Base-by-base conservation (phyloP, 2,888 invertebrate genomes). In the Perdita meconis region DNA sequence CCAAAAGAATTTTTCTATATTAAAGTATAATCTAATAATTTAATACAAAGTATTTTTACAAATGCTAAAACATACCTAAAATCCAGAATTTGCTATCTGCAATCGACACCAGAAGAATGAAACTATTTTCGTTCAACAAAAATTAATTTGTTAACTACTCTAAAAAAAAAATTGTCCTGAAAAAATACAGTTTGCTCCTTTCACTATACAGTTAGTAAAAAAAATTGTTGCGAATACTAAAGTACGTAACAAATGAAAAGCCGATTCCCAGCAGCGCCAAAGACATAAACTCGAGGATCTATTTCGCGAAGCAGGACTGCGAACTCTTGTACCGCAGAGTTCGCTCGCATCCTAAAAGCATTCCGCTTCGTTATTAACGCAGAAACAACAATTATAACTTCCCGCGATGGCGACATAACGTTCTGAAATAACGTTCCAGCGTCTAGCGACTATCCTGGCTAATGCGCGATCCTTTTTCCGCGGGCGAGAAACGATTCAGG, bases 341-440 rank as follows among this genome's bases (percentile, higher is more conserved):
- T 34, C 24, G 13, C 13, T n/a, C 10, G 8, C n/a, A 30, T 68
- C 60, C 36, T 16, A 38, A 55, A 38, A 44, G 44, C 56, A 40
- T 40, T 16, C 42, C n/a, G 26, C 36, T 26, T 42, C 51, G 26
- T n/a, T 56, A 13, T 22, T 42, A 36, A 57, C 42, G 24, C 19
- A 26, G 40, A 13, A 22, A 22, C 44, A 13, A 24, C 10, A 57
- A 74, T 73, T 71, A 61, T 57, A 71, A 42, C 55, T 71, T 51
- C 16, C 34, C 24, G 2, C 10, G 47, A 47, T 40, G 44, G 40
- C 47, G 44, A 50, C 47, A 26, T 30, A 63, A 51, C 50, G 50
- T 71, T 22, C 19, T 26, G 12, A 57, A 51, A 51, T 57, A 74
- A 71, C 40, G 47, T 55, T n/a, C 47, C 61, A 50, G 56, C 34